Evolutionary conservation across 2,113 vertebrate genomes (phyloP).

Genomic region (Anser brachyrhynchus): DNA sequence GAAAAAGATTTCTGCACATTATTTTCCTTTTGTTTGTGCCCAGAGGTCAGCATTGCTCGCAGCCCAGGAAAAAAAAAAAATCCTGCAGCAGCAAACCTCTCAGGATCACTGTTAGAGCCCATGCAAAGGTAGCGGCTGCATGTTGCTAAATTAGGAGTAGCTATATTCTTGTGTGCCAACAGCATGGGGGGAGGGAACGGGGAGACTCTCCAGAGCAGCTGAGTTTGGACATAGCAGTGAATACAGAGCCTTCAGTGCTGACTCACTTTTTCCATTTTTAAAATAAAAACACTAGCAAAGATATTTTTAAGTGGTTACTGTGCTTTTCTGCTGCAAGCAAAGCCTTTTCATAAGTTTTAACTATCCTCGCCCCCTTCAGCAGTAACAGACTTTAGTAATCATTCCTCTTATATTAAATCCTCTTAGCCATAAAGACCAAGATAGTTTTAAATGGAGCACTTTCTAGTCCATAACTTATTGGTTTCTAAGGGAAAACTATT

Average conservation of each 20-base stretch:
- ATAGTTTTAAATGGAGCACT: constrained; percentile 1
- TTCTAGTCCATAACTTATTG: constrained; percentile 19
- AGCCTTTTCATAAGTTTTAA: constrained; percentile 15
- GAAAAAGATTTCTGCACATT: background rate
- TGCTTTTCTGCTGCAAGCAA: constrained; percentile 47
- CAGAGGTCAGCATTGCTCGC: background rate
- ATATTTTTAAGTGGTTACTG: constrained; percentile 53
- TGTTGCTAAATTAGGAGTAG: constrained; percentile 42
- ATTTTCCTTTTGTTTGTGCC: background rate
- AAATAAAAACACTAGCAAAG: constrained; percentile 58
- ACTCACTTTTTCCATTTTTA: constrained; percentile 68
- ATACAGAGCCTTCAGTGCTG: constrained; percentile 35
- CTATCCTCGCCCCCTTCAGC: background rate
- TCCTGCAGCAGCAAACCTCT: background rate
- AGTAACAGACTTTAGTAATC: constrained; percentile 19
- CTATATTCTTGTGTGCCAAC: background rate
- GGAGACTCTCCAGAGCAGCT: constrained; percentile 45
- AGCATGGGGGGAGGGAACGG: background rate
- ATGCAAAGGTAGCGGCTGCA: background rate
- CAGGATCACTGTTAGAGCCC: background rate
- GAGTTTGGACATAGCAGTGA: constrained; percentile 36
- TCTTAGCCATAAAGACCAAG: background rate
- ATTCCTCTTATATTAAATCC: constrained; percentile 1
- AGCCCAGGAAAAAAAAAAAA: background rate
- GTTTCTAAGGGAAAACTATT: constrained; percentile 42